These are phyloP conservation scores for Lasiommata megera DNA, from an alignment of 2,888 invertebrate species.

Conservation along the genomic window DNA sequence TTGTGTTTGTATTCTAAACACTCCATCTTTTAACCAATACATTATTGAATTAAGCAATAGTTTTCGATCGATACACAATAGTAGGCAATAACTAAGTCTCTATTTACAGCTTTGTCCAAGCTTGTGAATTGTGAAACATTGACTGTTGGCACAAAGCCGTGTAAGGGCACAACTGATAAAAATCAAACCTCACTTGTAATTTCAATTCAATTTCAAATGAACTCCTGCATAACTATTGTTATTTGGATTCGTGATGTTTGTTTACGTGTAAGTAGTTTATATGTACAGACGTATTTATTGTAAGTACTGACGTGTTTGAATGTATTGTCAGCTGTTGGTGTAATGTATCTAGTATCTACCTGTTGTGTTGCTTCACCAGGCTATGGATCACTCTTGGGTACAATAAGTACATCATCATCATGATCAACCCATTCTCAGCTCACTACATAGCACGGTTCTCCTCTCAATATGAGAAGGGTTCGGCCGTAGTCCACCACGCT, in stretches of 20 bases:
- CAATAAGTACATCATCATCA: too few relatives aligned
- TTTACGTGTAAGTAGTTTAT: neutral
- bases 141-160: conserved; percentile 7
- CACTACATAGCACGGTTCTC: too few relatives aligned
- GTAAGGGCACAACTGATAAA: conserved; percentile 12
- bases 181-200: conserved; percentile 5
- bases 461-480: too few relatives aligned
- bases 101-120: conserved; percentile 11
- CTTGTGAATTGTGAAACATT: conserved; percentile 1
- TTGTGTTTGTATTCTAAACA: too few relatives aligned
- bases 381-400: too few relatives aligned
- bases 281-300: neutral
- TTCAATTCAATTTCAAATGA: conserved; percentile 13
- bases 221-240: conserved; percentile 6
- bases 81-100: neutral
- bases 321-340: neutral
- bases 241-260: conserved; percentile 8
- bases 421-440: too few relatives aligned
- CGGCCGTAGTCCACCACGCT: too few relatives aligned
- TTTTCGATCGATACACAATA: neutral
- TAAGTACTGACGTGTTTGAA: neutral
- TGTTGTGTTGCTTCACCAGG: too few relatives aligned
- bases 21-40: neutral
- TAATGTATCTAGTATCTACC: too few relatives aligned
- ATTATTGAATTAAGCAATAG: neutral